phyloP scores from a whole-genome alignment of 1,140 invertebrate genomes.

The Hirudo medicinalis region DNA sequence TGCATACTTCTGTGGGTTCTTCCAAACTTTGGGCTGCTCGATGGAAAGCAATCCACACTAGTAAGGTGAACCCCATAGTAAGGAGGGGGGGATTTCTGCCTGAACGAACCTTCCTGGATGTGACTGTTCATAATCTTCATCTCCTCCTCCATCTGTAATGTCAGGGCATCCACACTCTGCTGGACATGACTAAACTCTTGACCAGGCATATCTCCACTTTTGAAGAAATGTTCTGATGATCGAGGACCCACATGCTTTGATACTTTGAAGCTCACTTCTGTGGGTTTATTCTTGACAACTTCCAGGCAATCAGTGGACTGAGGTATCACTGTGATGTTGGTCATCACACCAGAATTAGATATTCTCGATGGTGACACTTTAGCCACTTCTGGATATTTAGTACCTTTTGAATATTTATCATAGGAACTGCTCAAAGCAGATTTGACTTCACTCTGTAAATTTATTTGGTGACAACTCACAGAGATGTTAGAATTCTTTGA shows the following conservation, averaged over 20 bases:
- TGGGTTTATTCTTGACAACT: not conserved
- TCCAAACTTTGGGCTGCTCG: conserved; percentile 12
- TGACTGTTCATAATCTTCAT: conserved; percentile 24
- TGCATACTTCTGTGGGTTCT: too few species aligned
- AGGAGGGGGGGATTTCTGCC: conserved; percentile 33
- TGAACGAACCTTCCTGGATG: not conserved
- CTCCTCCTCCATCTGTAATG: conserved; percentile 41
- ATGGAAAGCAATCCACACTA: not conserved
- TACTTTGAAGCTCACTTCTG: not conserved
- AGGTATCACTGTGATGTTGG: too few species aligned
- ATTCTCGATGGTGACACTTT: too few species aligned
- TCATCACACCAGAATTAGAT: too few species aligned
- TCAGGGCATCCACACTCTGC: conserved; percentile 40
- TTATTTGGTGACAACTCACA: not conserved
- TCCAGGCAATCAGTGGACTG: too few species aligned
- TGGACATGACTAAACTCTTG: conserved; percentile 35
- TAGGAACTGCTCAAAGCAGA: not conserved
- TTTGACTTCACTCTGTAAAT: not conserved
- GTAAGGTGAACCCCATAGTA: conserved; percentile 39
- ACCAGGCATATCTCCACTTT: not conserved
- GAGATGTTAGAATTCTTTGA: conserved; percentile 42
- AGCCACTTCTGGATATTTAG: not conserved
- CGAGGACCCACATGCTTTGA: not conserved
- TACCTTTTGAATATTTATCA: not conserved
- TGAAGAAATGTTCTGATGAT: not conserved